Evolutionary conservation across 2,113 vertebrate genomes (phyloP).

Genomic region (Aphyosemion australe): DNA sequence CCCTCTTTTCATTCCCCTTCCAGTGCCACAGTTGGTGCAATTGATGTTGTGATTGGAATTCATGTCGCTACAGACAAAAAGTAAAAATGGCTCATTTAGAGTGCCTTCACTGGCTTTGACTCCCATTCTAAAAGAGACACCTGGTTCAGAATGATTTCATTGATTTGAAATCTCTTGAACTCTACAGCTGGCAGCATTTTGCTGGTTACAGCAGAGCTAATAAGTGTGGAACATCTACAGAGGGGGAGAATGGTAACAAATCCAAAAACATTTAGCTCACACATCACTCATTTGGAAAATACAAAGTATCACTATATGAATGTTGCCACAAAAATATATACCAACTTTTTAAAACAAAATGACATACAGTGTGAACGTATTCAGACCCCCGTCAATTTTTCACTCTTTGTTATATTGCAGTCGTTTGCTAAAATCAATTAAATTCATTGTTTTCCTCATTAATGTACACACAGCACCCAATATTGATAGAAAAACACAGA

Average conservation of each 20-base stretch:
- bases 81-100: constrained; percentile 61
- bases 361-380: too few species aligned
- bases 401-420: too few species aligned
- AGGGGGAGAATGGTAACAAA: constrained; percentile 15
- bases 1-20: constrained; percentile 27
- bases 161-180: constrained; percentile 57
- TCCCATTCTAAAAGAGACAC: constrained; percentile 61
- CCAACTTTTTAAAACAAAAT: too few species aligned
- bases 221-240: constrained; percentile 20
- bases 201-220: constrained; percentile 20
- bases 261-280: too few species aligned
- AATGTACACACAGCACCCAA: too few species aligned
- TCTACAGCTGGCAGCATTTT: constrained; percentile 51
- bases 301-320: too few species aligned
- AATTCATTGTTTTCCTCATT: too few species aligned
- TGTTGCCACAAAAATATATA: too few species aligned
- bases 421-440: too few species aligned
- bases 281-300: too few species aligned
- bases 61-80: constrained; percentile 57
- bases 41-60: constrained; percentile 54
- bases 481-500: too few species aligned
- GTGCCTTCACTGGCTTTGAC: constrained; percentile 42
- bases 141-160: constrained; percentile 62
- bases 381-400: too few species aligned
- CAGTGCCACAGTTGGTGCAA: constrained; percentile 35